These are phyloP conservation scores for Trissolcus brochymenae DNA, from an alignment of 2,888 invertebrate species.

Conservation along the genomic window DNA sequence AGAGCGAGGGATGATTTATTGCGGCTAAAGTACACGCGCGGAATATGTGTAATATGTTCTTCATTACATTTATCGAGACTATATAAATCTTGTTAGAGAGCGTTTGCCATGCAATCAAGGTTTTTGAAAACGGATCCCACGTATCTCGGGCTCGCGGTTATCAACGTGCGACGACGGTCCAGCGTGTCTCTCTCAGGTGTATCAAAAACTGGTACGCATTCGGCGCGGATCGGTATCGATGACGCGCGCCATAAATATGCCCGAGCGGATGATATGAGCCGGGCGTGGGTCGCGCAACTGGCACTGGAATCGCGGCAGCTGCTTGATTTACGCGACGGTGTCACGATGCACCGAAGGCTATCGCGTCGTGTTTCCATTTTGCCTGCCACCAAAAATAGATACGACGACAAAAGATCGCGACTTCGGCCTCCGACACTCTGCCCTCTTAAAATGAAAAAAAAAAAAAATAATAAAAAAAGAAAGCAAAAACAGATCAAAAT, in stretches of 20 bases:
- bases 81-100: constrained; percentile 9
- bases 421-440: background rate
- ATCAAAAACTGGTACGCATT: too few species aligned
- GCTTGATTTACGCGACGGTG: constrained; percentile 71
- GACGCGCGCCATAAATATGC: constrained; percentile 67
- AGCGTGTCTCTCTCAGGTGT: constrained; percentile 14
- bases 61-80: constrained; percentile 11
- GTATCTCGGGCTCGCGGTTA: constrained; percentile 15
- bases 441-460: background rate
- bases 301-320: constrained; percentile 70
- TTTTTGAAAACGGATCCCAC: constrained; percentile 8
- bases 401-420: too few species aligned
- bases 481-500: too few species aligned
- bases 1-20: too few species aligned
- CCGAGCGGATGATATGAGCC: constrained; percentile 70
- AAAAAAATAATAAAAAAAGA: too few species aligned
- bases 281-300: constrained; percentile 66
- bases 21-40: too few species aligned
- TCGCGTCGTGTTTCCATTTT: too few species aligned
- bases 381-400: too few species aligned
- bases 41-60: too few species aligned
- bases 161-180: too few species aligned
- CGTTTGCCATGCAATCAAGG: too few species aligned
- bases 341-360: constrained; percentile 62
- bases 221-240: too few species aligned